Conservation (phyloP, 2,888 invertebrate species). For the Odontothrips loti region DNA sequence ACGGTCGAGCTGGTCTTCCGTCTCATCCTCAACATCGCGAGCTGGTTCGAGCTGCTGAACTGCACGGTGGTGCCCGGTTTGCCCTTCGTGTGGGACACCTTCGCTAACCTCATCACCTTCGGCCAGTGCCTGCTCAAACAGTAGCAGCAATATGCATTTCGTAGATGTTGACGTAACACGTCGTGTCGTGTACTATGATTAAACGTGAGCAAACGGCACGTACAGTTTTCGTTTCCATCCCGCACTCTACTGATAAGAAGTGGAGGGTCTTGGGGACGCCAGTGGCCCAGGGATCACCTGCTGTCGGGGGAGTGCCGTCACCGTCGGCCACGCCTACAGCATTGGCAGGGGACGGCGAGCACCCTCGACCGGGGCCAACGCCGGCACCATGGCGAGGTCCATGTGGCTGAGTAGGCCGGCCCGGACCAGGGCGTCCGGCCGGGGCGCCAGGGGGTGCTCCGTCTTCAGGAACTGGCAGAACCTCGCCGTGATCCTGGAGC, state of each 20-base stretch:
- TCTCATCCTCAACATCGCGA: not conserved
- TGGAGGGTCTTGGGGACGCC: too few relatives aligned
- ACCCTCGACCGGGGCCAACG: not conserved
- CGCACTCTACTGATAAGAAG: not conserved
- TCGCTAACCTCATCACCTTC: not conserved
- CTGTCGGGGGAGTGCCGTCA: too few relatives aligned
- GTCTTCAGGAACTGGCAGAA: conserved; percentile 1
- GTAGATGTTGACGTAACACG: too few relatives aligned
- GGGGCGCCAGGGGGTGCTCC: not conserved
- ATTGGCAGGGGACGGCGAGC: not conserved
- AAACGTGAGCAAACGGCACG: not conserved
- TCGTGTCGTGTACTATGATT: not conserved
- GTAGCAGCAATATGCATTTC: too few relatives aligned
- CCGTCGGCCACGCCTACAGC: too few relatives aligned
- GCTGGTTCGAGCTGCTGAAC: not conserved
- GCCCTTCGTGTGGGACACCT: conserved; percentile 1
- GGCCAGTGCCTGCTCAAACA: not conserved
- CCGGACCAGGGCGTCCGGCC: not conserved
- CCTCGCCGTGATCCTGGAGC: not conserved
- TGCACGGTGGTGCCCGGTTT: not conserved
- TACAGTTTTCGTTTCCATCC: not conserved
- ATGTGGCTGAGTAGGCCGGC: not conserved
- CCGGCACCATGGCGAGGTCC: not conserved
- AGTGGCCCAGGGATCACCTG: too few relatives aligned
- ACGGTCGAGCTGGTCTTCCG: not conserved